Evolutionary conservation across 2,888 invertebrate species (phyloP), one percentile per base, ranked within the genome.

Genomic region (Andrena camellia): DNA sequence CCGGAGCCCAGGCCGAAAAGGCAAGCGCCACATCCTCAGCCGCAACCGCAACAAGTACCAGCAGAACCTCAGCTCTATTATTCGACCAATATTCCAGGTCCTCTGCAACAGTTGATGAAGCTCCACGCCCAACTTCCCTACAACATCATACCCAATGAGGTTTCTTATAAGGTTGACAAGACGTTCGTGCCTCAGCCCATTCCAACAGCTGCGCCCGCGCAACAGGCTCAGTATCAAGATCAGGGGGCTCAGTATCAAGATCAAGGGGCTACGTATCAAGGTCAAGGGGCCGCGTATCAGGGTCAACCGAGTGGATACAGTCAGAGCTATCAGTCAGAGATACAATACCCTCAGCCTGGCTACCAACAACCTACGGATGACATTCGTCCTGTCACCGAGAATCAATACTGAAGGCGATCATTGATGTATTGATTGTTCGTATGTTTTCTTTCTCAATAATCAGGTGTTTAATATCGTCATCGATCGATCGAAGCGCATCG

Each of bases 111-210:
- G n/a, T 57, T 94, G 7, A 62, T 94, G 26, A 90, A 89, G 17
- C 93, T 84, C 76, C 94, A 94, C 59, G 89, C 94, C 0, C 90
- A 91, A 67, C 91, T 92, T n/a, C 94, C 94, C 0, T 92, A 94
- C 76, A 91, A 92, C 67, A 92, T 93, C 10, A 90, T 93, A 29
- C 93, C 94, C 0, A 94, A 94, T 74, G 91, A 90, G 60, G 90
- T 94, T 42, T n/a, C 59, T 13, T 79, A 60, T 5, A 91, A 90
- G 69, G 88, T 85, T 0, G 93, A 92, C 2, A 93, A 93, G 31
- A 92, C 93, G 0, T 94, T 93, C 76, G 89, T 93, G 8, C 94
- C 93, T 10, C 91, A 93, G 31, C 90, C 89, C 0, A 90, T 89
- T 13, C 86, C 91, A 66, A 63, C 70, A 31, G 2, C 74, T 0